These are phyloP conservation scores for Cetoscarus ocellatus DNA, from an alignment of 2,797 vertebrate species.

Conservation along the genomic window DNA sequence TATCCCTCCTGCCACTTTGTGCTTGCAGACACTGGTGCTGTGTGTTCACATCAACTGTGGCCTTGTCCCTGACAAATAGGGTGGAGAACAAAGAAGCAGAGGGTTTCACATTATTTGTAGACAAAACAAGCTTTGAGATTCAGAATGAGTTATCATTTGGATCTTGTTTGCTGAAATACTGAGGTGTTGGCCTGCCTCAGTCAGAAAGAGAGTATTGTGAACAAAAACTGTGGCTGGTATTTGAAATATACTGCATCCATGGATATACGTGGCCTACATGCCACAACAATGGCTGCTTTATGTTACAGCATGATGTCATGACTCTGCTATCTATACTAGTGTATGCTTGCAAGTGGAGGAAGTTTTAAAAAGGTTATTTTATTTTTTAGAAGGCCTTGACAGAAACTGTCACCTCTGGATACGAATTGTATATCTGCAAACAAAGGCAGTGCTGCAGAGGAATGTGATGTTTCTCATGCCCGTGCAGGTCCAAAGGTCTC, in stretches of 20 bases:
- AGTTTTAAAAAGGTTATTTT: constrained; percentile 37
- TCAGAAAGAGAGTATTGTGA: constrained; percentile 44
- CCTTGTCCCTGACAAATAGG: constrained; percentile 51
- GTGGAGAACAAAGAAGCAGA: constrained; percentile 65
- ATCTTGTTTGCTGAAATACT: constrained; percentile 40
- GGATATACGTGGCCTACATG: constrained; percentile 25
- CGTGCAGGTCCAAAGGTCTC: constrained; percentile 66
- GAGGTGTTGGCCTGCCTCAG: constrained; percentile 37
- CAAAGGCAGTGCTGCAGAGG: constrained; percentile 50
- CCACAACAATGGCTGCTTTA: constrained; percentile 73
- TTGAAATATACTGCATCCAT: constrained; percentile 19
- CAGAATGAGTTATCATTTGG: constrained; percentile 57
- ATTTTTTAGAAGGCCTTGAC: constrained; percentile 35
- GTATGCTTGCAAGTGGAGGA: constrained; percentile 35
- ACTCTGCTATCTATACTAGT: constrained; percentile 43
- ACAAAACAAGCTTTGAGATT: constrained; percentile 79
- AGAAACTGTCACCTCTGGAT: constrained; percentile 66
- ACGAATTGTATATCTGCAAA: constrained; percentile 49
- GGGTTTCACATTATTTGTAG: constrained; percentile 72
- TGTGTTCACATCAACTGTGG: constrained; percentile 69
- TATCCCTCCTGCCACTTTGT: constrained; percentile 53
- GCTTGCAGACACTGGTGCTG: constrained; percentile 57
- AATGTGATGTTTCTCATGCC: constrained; percentile 69
- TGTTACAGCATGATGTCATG: constrained; percentile 74
- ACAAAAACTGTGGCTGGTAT: constrained; percentile 38